Evolutionary conservation across 2,888 invertebrate species (phyloP).

Genomic region (Aspidiotus rigidus): DNA sequence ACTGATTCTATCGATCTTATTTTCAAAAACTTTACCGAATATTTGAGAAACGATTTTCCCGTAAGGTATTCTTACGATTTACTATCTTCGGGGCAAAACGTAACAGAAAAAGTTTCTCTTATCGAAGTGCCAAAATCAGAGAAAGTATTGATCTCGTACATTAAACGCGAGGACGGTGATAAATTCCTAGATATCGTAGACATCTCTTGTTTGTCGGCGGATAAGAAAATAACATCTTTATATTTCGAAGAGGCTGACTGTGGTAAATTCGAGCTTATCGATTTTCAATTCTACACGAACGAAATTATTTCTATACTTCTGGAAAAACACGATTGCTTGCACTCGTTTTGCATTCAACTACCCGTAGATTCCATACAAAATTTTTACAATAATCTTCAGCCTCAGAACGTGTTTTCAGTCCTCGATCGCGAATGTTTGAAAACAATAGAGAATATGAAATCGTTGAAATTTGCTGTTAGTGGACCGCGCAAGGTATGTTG

Average conservation of each 20-base stretch:
- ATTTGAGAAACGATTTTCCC: constrained; percentile 24
- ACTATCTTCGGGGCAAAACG: neutral
- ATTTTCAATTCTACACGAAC: constrained; percentile 66
- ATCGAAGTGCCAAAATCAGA: constrained; percentile 32
- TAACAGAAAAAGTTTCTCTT: constrained; percentile 24
- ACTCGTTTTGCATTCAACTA: constrained; percentile 34
- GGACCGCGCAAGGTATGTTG: constrained; percentile 62
- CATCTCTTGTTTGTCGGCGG: constrained; percentile 7
- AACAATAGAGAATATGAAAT: constrained; percentile 57
- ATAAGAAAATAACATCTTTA: constrained; percentile 11
- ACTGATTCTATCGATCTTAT: constrained; percentile 42
- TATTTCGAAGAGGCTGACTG: constrained; percentile 27
- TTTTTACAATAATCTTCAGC: constrained; percentile 1
- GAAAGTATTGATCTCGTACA: constrained; percentile 32
- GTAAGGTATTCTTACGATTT: constrained; percentile 19
- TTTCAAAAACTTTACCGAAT: constrained; percentile 39
- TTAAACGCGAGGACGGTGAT: neutral
- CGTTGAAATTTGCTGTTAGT: constrained; percentile 68
- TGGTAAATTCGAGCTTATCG: constrained; percentile 46
- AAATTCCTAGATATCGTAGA: constrained; percentile 22
- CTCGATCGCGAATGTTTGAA: constrained; percentile 42
- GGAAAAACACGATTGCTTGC: constrained; percentile 44
- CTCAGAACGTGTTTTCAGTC: constrained; percentile 24
- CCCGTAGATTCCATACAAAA: constrained; percentile 25
- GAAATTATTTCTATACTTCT: constrained; percentile 63